These are phyloP conservation scores for Pipra filicauda DNA, from an alignment of 2,113 vertebrate species.

Conservation along the genomic window DNA sequence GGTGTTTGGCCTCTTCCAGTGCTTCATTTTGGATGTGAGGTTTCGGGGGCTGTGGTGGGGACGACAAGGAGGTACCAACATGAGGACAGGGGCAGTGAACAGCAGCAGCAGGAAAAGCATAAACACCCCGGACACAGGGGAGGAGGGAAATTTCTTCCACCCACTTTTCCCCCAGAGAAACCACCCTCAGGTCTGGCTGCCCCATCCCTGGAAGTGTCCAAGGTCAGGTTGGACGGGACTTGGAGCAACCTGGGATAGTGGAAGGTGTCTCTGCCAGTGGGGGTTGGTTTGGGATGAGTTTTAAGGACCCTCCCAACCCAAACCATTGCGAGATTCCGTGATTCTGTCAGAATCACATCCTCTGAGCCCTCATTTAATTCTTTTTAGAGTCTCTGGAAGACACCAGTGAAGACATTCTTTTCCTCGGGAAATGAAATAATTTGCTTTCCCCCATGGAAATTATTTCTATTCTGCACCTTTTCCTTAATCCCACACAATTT, in stretches of 20 bases:
- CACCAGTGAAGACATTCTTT: background rate
- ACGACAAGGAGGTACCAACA: background rate
- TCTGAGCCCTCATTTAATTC: background rate
- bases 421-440: background rate
- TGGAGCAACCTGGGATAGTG: background rate
- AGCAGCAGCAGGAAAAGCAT: background rate
- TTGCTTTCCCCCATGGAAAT: background rate
- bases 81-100: background rate
- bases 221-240: rapidly evolving
- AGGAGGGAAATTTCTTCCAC: background rate
- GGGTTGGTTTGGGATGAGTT: background rate
- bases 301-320: background rate
- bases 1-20: background rate
- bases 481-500: background rate
- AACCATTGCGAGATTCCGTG: background rate
- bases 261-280: background rate
- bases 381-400: background rate
- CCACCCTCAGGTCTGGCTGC: background rate
- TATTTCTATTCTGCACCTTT: background rate
- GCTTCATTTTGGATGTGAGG: background rate
- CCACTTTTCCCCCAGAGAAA: background rate
- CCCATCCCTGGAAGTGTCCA: background rate
- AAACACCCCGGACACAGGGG: background rate
- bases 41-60: background rate
- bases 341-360: background rate